These are phyloP conservation scores for Osmoderma eremita DNA, from an alignment of 2,888 invertebrate genomes.

Conservation along the genomic window DNA sequence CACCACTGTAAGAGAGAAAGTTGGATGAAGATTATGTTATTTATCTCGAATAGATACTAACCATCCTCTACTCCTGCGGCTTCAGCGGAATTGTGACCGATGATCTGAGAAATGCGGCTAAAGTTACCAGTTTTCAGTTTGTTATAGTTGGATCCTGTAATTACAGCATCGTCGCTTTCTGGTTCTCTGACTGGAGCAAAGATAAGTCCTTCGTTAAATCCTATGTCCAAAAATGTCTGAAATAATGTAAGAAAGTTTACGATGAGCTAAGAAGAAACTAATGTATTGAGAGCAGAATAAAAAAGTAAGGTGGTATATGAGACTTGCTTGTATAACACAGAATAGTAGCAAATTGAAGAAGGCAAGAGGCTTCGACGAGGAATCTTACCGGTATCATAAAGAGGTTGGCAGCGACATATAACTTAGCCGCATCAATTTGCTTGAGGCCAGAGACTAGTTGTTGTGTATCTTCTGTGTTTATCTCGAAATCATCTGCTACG, in stretches of 20 bases:
- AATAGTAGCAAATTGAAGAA: no score
- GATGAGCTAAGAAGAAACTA: no score
- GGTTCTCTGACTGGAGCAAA: slow-evolving; percentile 52
- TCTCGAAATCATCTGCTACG: slow-evolving; percentile 45
- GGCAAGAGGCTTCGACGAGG: no score
- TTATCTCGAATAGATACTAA: neutral
- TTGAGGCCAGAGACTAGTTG: slow-evolving; percentile 46
- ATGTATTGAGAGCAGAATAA: no score
- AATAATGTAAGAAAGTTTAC: no score
- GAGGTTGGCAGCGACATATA: slow-evolving; percentile 6
- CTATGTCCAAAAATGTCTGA: no score
- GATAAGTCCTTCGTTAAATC: no score
- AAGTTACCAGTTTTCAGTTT: slow-evolving; percentile 44
- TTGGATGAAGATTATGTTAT: no score
- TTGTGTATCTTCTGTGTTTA: slow-evolving; percentile 45
- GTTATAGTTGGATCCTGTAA: slow-evolving; percentile 51
- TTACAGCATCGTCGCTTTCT: slow-evolving; percentile 52
- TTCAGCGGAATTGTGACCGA: slow-evolving; percentile 50
- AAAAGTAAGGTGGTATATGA: no score
- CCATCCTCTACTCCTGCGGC: slow-evolving; percentile 14
- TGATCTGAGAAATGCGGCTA: slow-evolving; percentile 47
- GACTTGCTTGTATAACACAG: no score
- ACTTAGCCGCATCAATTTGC: slow-evolving; percentile 40
- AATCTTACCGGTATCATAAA: slow-evolving; percentile 15
- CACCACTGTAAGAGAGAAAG: neutral